Percentiles rank a stretch among this genome's conserved stretches.
Conservation (phyloP, 2,888 invertebrate species). For the Cryptus armator region DNA sequence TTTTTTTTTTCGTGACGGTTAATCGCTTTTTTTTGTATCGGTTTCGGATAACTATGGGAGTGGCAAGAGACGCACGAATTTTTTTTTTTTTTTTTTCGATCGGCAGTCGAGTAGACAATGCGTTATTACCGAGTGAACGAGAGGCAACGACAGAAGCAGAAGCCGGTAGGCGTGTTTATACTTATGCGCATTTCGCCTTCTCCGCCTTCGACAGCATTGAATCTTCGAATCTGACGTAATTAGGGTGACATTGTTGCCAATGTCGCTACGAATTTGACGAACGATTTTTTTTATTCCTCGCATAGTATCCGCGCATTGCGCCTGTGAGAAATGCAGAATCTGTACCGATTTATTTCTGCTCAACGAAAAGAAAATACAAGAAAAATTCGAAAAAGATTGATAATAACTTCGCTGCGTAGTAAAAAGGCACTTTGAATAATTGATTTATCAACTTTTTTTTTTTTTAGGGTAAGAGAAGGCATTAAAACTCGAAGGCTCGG, state of each 20-base stretch:
- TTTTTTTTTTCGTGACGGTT: constrained; percentile 5
- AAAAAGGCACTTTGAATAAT: too few species aligned
- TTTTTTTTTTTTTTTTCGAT: constrained; percentile 32
- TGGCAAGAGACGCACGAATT: constrained; percentile 14
- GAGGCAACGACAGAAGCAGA: constrained; percentile 34
- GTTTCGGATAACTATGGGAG: constrained; percentile 9
- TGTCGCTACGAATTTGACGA: background rate
- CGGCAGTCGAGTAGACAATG: constrained; percentile 52
- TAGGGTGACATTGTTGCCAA: constrained; percentile 28
- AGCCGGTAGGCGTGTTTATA: constrained; percentile 35
- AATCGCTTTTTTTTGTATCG: constrained; percentile 9
- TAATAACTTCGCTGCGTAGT: too few species aligned
- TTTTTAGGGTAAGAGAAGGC: background rate
- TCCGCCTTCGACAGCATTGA: background rate
- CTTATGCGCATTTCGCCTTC: constrained; percentile 34
- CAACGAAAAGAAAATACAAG: background rate
- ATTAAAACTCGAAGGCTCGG: background rate
- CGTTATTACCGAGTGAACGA: constrained; percentile 46
- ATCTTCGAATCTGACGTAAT: constrained; percentile 28
- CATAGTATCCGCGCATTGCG: background rate
- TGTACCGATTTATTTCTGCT: too few species aligned
- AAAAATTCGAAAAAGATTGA: too few species aligned
- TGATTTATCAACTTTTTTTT: background rate
- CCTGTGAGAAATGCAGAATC: too few species aligned
- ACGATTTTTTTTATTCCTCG: background rate